Evolutionary conservation across 2,888 invertebrate genomes (phyloP), one percentile per base, ranked within the genome.

Genomic region (Scaeva pyrastri): DNA sequence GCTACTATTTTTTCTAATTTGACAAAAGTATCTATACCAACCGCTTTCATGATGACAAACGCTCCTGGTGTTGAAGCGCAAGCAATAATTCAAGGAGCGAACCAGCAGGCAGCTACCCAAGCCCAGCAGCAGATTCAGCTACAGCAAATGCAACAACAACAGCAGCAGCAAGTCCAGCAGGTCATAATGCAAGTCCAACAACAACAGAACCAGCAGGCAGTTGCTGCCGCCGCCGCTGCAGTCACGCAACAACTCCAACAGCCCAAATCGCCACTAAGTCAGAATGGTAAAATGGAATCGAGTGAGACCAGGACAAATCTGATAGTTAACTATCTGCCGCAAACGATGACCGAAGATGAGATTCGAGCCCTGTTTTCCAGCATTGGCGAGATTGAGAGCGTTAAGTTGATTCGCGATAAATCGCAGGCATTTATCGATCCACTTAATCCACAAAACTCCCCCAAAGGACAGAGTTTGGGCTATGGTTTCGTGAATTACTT

Each of bases 401-500:
- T 99, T 94, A 99, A 99, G 94, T 95, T 99, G 92, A 99, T 99
- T 92, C 94, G 99, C 89, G 99, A 99, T 94, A 99, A 99, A 94
- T 98, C 98, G 92, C 98, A 95, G 88, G 91, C 91, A 23, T 95
- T 95, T 90, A 94, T 95, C n/a, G 95, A 95, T 90, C 95, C 95
- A 2, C 91, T 95, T 62, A 95, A 95, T 89, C 95, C 95, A 1
- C 92, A 91, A 86, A 93, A 94, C 87, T 94, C 94, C 85, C 94
- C 94, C 55, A 92, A 92, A 95, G 99, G 99, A 90, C 99, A 99
- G 94, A 99, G 98, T 94, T 95, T 99, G 91, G 99, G 99, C 90
- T 99, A 99, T 94, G 99, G 99, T 89, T 99, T 99, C 94, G 99
- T 99, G 91, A 99, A 99, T 94, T 99, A 99, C 94, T 97, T 98